Base-by-base conservation (phyloP, 37 sponge, comb jelly and placozoan genomes). In the Bolinopsis microptera region DNA sequence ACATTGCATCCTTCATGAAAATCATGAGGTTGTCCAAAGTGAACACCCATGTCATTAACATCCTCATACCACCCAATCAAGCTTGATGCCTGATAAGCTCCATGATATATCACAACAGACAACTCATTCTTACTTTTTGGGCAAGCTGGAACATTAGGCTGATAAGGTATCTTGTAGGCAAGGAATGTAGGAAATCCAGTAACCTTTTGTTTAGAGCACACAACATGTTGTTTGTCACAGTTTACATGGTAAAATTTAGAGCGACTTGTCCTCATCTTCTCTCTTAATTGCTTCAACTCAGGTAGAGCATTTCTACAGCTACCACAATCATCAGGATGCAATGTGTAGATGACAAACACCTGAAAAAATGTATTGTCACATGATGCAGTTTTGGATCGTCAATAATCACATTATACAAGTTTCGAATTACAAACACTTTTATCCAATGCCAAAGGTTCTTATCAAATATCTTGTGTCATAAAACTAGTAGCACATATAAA, bases 1-100 rank as follows among this genome's bases (percentile, higher is more conserved):
- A 86, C 90, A 86, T 86, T 86, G 24, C 90, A 86, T 39, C 61
- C 61, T 30, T 8, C 27, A 40, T 86, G 90, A 41, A 86, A 86
- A 1, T 9, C 41, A 41, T 86, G 90, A 5, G 90, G 90, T 25
- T 86, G 26, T 38, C 61, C 90, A 26, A 3, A 39, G 30, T 86
- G 90, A 39, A 86, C 1, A 26, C 90, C 61, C 27, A 41, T 5
- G 36, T 41, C 61, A 86, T 27, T 86, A 28, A 86, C 27, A 39
- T 41, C 90, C 2, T 40, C 3, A 40, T 41, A 86, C 90, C 90
- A 86, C 90, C 39, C 90, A 39, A 41, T 41, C 90, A 86, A 5
- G 39, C 26, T 27, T 5, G 1, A 21, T 24, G 41, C 41, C 36
- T 40, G 32, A 39, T 86, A 86, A 5, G 61, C 40, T n/a, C 90